A percentile compares a stretch with the other conserved stretches of the same genome.
These are phyloP conservation scores for Cheilosia soror DNA, from an alignment of 2,888 invertebrate species.

Conservation along the genomic window DNA sequence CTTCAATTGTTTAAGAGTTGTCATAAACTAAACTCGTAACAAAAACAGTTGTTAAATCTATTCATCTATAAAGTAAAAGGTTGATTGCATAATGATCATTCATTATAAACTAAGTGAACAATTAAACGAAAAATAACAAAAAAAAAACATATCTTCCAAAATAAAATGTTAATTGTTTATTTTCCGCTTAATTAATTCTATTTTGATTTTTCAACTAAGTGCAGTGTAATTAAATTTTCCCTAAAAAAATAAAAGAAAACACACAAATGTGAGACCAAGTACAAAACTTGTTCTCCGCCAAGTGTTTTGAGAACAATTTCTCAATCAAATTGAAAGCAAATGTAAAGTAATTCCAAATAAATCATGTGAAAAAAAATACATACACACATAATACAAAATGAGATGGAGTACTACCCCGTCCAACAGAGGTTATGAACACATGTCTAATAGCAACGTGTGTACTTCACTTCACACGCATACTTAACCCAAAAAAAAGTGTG, in stretches of 20 bases:
- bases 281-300: background rate
- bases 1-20: background rate
- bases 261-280: background rate
- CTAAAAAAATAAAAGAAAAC: background rate
- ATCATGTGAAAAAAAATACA: slow-evolving; percentile 9
- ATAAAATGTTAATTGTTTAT: slow-evolving; percentile 38
- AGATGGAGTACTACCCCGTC: background rate
- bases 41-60: background rate
- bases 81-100: slow-evolving; percentile 8
- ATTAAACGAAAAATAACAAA: slow-evolving; percentile 26
- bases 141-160: background rate
- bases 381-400: slow-evolving; percentile 6
- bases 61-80: background rate
- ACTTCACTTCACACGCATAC: slow-evolving; percentile 26
- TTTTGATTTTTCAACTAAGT: slow-evolving; percentile 16
- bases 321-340: slow-evolving; percentile 33
- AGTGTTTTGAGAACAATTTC: background rate
- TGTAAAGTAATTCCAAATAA: slow-evolving; percentile 41
- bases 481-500: slow-evolving; percentile 34
- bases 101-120: slow-evolving; percentile 20
- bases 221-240: slow-evolving; percentile 33
- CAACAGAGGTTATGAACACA: background rate
- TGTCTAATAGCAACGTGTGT: slow-evolving; percentile 2
- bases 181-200: slow-evolving; percentile 58
- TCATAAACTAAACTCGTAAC: slow-evolving; percentile 11